Percentiles rank a stretch among this genome's conserved stretches.
These are phyloP conservation scores for Perithous albicinctus DNA, from an alignment of 2,888 invertebrate species.

Conservation along the genomic window DNA sequence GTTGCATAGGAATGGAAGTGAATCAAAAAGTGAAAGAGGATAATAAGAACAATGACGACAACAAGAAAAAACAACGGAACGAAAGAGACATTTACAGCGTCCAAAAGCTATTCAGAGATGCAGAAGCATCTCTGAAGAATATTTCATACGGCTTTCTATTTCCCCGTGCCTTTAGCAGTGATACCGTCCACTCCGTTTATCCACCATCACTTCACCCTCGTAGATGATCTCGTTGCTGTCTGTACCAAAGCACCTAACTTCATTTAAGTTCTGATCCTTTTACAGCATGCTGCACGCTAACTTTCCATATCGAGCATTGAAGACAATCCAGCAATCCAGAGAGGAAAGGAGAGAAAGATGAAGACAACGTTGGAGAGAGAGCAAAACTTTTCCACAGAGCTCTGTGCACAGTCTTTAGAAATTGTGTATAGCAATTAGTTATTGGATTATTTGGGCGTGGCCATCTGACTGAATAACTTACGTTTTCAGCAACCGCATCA, in stretches of 20 bases:
- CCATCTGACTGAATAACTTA: neutral
- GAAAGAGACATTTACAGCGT: conserved; percentile 50
- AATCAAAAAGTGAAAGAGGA: conserved; percentile 62
- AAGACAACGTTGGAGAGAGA: conserved; percentile 1
- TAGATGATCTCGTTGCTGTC: conserved; percentile 43
- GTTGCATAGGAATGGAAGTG: conserved; percentile 34
- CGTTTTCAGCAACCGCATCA: neutral
- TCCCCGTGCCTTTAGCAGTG: conserved; percentile 31
- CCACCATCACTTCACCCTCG: conserved; percentile 26
- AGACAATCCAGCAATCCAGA: conserved; percentile 42
- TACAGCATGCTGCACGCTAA: conserved; percentile 73
- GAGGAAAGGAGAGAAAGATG: neutral
- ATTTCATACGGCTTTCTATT: conserved; percentile 53
- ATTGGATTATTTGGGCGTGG: conserved; percentile 26
- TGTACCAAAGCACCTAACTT: conserved; percentile 73
- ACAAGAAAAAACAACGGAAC: neutral
- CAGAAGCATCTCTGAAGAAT: conserved; percentile 23
- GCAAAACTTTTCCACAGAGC: too few species aligned
- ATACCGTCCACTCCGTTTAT: conserved; percentile 27
- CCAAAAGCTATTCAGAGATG: conserved; percentile 75
- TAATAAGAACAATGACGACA: conserved; percentile 14
- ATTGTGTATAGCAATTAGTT: neutral
- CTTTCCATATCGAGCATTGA: conserved; percentile 78
- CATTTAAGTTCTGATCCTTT: conserved; percentile 80
- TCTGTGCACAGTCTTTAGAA: too few species aligned